Evolutionary conservation across 2,888 invertebrate species (phyloP).

Genomic region (Patella pellucida): DNA sequence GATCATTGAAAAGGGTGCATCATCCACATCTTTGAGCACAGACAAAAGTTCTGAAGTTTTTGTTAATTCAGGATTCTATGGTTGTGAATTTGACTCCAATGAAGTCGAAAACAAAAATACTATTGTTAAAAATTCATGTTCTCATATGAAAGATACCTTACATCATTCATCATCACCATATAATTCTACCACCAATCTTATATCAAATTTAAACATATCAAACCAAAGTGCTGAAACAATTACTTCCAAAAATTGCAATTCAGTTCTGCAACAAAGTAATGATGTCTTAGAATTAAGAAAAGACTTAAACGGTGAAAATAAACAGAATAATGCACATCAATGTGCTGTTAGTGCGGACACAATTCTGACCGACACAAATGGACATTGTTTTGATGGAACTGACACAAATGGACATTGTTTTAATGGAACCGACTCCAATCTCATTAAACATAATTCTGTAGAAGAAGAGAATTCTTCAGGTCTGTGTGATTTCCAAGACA

Average conservation of each 20-base stretch:
- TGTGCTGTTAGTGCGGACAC: no score
- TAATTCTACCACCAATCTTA: neutral
- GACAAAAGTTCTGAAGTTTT: neutral
- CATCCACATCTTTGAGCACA: neutral
- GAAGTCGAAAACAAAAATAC: neutral
- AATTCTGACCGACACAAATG: no score
- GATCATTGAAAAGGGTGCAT: neutral
- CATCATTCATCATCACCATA: no score
- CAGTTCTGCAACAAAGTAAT: no score
- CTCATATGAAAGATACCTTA: no score
- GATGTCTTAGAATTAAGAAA: no score
- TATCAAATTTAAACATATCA: constrained; percentile 3
- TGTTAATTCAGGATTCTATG: neutral
- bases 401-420: neutral
- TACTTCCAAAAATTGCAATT: no score
- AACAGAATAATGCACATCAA: no score
- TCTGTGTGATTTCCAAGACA: neutral
- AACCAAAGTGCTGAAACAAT: neutral
- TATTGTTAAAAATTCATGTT: no score
- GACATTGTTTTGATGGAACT: neutral
- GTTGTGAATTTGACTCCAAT: neutral
- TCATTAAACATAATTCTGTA: neutral
- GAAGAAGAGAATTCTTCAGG: neutral
- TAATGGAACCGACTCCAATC: neutral
- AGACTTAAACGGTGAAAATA: no score